Conservation (phyloP, 2,797 vertebrate species). For the Moxostoma hubbsi region DNA sequence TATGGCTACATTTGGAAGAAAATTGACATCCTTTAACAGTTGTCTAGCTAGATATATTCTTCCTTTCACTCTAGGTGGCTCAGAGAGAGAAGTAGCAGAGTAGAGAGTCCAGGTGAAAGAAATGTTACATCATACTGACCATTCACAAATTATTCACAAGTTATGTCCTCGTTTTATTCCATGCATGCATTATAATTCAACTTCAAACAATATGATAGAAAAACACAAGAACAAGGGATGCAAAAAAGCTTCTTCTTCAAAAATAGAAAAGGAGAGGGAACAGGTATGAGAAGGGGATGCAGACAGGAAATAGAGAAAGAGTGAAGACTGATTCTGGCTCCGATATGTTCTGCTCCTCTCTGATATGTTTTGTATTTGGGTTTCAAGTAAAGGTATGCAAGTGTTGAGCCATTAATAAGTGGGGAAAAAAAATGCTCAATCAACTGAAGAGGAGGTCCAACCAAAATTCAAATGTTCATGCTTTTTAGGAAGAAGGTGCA, state of each 20-base stretch:
- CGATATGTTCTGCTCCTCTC: constrained; percentile 60
- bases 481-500: too few species aligned
- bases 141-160: constrained; percentile 67
- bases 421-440: too few species aligned
- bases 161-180: constrained; percentile 68
- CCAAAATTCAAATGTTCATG: too few species aligned
- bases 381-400: constrained; percentile 70
- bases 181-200: constrained; percentile 78
- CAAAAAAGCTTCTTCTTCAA: constrained; percentile 75
- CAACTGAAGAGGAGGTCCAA: too few species aligned
- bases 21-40: not conserved
- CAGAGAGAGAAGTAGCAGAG: constrained; percentile 52
- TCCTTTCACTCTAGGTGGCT: constrained; percentile 30
- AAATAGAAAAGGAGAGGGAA: constrained; percentile 59
- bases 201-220: constrained; percentile 74
- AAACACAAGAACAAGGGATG: constrained; percentile 77
- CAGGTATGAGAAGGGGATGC: constrained; percentile 39
- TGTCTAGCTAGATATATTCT: constrained; percentile 34
- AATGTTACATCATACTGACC: constrained; percentile 66
- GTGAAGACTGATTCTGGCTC: constrained; percentile 55
- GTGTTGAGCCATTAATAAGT: constrained; percentile 56
- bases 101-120: constrained; percentile 55
- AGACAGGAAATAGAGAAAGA: constrained; percentile 56
- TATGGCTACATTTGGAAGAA: constrained; percentile 23
- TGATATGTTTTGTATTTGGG: constrained; percentile 73